Evolutionary conservation across 2,888 invertebrate genomes (phyloP).

Genomic region (Drosophila neotestacea): DNA sequence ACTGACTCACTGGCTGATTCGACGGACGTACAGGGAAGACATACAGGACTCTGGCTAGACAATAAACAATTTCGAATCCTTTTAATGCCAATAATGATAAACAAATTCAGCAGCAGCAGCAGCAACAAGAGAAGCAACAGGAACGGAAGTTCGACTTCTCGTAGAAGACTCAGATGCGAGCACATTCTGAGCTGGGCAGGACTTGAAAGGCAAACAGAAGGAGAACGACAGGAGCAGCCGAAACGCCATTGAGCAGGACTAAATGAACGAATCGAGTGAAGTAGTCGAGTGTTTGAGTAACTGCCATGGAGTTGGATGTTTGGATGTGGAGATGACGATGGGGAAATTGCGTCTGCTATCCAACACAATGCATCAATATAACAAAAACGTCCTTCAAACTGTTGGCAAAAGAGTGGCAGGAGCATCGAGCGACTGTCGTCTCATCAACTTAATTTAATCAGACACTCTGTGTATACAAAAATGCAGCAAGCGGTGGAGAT

Average conservation of each 20-base stretch:
- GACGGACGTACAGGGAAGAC: slow-evolving; percentile 15
- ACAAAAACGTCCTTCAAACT: slow-evolving; percentile 73
- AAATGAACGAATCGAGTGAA: slow-evolving; percentile 71
- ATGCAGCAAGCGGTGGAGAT: slow-evolving; percentile 63
- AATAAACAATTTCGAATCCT: slow-evolving; percentile 82
- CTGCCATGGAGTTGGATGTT: slow-evolving; percentile 37
- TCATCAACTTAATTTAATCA: slow-evolving; percentile 83
- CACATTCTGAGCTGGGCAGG: slow-evolving; percentile 37
- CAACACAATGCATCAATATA: slow-evolving; percentile 77
- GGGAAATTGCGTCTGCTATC: slow-evolving; percentile 45
- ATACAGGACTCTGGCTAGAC: slow-evolving; percentile 62
- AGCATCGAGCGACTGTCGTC: slow-evolving; percentile 39
- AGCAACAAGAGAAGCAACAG: slow-evolving; percentile 1
- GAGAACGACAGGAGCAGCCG: slow-evolving; percentile 48
- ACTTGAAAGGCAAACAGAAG: slow-evolving; percentile 69
- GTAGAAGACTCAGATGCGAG: slow-evolving; percentile 19
- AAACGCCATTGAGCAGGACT: slow-evolving; percentile 64
- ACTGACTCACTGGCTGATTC: slow-evolving; percentile 50
- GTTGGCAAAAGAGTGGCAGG: not conserved
- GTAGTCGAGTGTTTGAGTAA: slow-evolving; percentile 75
- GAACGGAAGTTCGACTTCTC: not conserved
- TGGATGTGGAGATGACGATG: slow-evolving; percentile 7
- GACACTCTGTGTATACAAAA: slow-evolving; percentile 79
- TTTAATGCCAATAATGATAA: slow-evolving; percentile 82
- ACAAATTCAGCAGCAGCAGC: slow-evolving; percentile 68